phyloP scores from a whole-genome alignment of 2,113 vertebrate genomes.

The Sebastes fasciatus region DNA sequence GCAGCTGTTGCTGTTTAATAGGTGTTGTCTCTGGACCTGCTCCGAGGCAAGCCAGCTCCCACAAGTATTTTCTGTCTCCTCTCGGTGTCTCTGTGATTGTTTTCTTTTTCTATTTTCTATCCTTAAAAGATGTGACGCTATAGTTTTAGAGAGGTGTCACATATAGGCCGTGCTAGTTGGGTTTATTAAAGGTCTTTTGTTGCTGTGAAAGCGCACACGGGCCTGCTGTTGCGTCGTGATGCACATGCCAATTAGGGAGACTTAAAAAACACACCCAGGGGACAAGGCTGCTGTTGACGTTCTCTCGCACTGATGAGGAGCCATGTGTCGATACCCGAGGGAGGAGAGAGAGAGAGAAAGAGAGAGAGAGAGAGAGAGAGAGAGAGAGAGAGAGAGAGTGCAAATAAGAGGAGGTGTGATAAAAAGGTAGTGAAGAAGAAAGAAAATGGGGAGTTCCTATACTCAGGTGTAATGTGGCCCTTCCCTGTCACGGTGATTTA shows the following conservation, averaged over 20 bases:
- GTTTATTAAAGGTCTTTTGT: conserved; percentile 63
- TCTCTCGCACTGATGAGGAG: conserved; percentile 63
- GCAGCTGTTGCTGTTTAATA: conserved; percentile 50
- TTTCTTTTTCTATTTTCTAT: conserved; percentile 22
- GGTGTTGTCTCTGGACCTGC: conserved; percentile 41
- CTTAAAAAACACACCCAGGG: conserved; percentile 75
- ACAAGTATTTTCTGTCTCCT: conserved; percentile 29
- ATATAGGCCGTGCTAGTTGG: conserved; percentile 36
- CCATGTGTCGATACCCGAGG: conserved; percentile 59
- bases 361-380: conserved; percentile 43
- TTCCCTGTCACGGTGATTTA: conserved; percentile 76
- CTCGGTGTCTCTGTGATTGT: not conserved
- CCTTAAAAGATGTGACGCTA: conserved; percentile 9
- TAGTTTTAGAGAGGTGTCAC: conserved; percentile 55
- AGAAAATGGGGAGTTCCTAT: conserved; percentile 53
- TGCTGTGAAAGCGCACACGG: conserved; percentile 46
- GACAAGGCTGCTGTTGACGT: conserved; percentile 67
- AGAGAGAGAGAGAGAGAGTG: conserved; percentile 3
- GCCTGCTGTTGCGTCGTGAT: conserved; percentile 59
- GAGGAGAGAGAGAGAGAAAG: conserved; percentile 9
- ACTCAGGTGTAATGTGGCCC: conserved; percentile 76
- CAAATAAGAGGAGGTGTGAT: conserved; percentile 48
- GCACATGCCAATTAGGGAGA: conserved; percentile 76
- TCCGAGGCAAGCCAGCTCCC: conserved; percentile 41
- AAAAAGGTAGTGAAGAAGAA: conserved; percentile 52